Base-by-base conservation (phyloP, 1,140 invertebrate species). In the Lanistes nyassanus region DNA sequence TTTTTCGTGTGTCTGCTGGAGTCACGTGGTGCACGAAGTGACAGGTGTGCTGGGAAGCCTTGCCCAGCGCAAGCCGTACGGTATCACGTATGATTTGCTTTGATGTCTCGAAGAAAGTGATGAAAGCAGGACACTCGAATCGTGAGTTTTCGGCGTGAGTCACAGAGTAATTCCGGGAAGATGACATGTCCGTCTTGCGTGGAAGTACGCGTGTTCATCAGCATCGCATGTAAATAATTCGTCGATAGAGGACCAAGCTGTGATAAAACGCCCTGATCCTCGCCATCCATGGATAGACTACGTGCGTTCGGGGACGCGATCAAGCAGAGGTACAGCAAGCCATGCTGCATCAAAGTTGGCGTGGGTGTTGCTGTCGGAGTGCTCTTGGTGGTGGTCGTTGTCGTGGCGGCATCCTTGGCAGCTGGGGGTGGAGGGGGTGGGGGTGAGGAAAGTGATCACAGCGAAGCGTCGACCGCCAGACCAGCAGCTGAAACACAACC, bases 311-410 rank as follows among this genome's bases (percentile, higher is more conserved):
- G 62, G 19, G 62, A 26, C 62, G 29, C 62, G 19, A 37, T 67
- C 26, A 67, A 67, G 26, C n/a, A 42, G 23, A 11, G 39, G 13
- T 67, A 67, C 65, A 67, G 39, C 65, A 67, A 67, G 36, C 65
- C 65, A 7, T 67, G 65, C 65, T 67, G 65, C 26, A 67, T 67
- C 65, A 67, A 67, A 42, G 65, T 67, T 9, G 65, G 65, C 39
- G 36, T 67, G 21, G 65, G 36, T 39, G 65, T 67, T 6, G 65
- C 36, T 9, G 65, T 67, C 0, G 65, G 7, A 0, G 23, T 67
- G 36, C 42, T 67, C 23, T 21, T 67, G 36, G 0, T 67, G 65
- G 26, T 67, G 21, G 65, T 67, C 13, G 65, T 67, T 23, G 65
- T 67, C 34, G 65, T 67, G 9, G 65, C 39, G 23, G 65, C 65